These are phyloP conservation scores for Sphecodes monilicornis DNA, from an alignment of 2,888 invertebrate species.

Conservation along the genomic window DNA sequence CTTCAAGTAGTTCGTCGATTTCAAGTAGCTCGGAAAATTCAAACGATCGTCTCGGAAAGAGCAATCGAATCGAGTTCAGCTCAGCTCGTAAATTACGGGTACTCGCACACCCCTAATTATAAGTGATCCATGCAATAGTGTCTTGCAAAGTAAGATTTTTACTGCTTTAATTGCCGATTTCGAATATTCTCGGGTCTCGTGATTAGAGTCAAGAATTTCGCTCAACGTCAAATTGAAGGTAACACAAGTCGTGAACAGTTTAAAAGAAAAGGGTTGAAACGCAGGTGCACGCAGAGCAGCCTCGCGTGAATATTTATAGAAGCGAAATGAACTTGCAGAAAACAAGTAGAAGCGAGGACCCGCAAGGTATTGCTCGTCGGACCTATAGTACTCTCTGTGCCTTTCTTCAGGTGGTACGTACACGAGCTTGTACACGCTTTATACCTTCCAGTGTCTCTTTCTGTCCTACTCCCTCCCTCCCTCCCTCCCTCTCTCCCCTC, in stretches of 20 bases:
- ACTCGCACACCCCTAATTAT: too few relatives aligned
- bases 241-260: conserved; percentile 21
- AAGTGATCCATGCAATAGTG: too few relatives aligned
- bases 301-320: conserved; percentile 73
- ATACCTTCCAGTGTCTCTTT: conserved; percentile 3
- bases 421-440: conserved; percentile 30
- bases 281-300: conserved; percentile 19
- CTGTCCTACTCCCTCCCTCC: conserved; percentile 8
- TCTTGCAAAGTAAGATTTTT: too few relatives aligned
- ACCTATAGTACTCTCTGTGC: conserved; percentile 28
- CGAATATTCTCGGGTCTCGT: not conserved
- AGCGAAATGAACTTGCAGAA: conserved; percentile 71
- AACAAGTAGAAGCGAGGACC: conserved; percentile 65
- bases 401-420: conserved; percentile 43
- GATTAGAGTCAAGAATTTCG: not conserved
- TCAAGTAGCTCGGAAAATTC: too few relatives aligned
- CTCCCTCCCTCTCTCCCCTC: too few relatives aligned
- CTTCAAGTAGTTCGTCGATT: too few relatives aligned
- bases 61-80: too few relatives aligned
- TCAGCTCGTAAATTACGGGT: too few relatives aligned
- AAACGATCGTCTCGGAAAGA: too few relatives aligned
- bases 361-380: conserved; percentile 59
- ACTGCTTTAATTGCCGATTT: not conserved
- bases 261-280: conserved; percentile 27
- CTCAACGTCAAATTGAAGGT: not conserved